Evolutionary conservation across 2,797 vertebrate genomes (phyloP).

Genomic region (Austrolebias charrua): DNA sequence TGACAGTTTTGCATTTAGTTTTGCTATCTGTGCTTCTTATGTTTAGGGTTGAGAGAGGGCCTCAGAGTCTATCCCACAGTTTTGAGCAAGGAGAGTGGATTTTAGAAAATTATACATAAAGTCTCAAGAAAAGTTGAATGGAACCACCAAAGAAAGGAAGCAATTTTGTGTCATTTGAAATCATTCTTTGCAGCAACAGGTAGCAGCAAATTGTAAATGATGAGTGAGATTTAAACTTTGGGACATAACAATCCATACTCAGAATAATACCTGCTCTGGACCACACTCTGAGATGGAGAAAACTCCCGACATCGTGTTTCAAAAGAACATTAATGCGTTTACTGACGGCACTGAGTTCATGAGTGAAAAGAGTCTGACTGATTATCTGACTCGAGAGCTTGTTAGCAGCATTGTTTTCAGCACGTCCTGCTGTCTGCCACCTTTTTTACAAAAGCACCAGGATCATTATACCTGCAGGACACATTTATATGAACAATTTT

Average conservation of each 20-base stretch:
- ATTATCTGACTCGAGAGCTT: constrained; percentile 12
- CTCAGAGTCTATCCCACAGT: constrained; percentile 28
- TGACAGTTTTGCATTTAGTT: neutral
- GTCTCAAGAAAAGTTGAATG: neutral
- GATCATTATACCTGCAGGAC: constrained; percentile 7
- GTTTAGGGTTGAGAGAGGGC: neutral
- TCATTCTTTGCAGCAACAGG: neutral
- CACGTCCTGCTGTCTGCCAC: constrained; percentile 19
- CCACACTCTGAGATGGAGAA: neutral
- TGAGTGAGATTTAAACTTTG: neutral
- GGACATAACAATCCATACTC: neutral
- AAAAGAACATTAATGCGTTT: constrained; percentile 5
- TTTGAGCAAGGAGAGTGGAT: neutral
- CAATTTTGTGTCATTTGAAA: neutral
- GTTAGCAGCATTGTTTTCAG: constrained; percentile 14
- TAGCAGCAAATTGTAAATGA: neutral
- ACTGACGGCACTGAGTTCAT: neutral
- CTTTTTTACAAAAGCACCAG: constrained; percentile 9
- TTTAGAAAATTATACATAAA: neutral
- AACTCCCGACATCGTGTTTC: neutral
- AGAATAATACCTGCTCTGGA: neutral
- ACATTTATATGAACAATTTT: neutral
- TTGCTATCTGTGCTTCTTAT: neutral
- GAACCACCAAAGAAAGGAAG: neutral
- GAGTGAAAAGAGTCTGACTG: neutral